Percentiles rank a stretch among this genome's conserved stretches.
Evolutionary conservation across 2,797 vertebrate species (phyloP).

Genomic region (Coilia nasus): DNA sequence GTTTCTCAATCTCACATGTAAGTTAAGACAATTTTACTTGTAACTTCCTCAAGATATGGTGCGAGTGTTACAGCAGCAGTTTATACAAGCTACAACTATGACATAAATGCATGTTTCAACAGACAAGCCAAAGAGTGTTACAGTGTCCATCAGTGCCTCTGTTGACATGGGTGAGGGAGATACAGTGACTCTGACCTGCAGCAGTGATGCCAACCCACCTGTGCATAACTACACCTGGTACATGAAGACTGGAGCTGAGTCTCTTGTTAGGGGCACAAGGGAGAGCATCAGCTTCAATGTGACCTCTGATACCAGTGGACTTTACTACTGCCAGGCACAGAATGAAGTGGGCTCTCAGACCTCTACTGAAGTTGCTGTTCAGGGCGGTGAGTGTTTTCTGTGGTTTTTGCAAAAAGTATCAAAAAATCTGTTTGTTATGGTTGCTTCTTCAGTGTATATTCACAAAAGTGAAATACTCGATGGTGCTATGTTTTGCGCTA

Average conservation of each 20-base stretch:
- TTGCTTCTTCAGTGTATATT: not conserved
- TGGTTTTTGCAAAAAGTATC: not conserved
- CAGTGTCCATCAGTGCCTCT: slow-evolving; percentile 13
- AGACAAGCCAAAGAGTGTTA: not conserved
- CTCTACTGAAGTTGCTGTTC: not conserved
- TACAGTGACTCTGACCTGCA: slow-evolving; percentile 54
- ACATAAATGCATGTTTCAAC: not conserved
- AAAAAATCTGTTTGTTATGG: too few species aligned
- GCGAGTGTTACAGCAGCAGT: too few species aligned
- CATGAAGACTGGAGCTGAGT: not conserved
- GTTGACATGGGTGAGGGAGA: slow-evolving; percentile 37
- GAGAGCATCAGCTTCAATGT: slow-evolving; percentile 17
- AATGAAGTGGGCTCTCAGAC: slow-evolving; percentile 16
- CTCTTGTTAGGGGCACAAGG: not conserved
- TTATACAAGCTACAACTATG: not conserved
- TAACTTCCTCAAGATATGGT: too few species aligned
- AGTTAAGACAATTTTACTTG: too few species aligned
- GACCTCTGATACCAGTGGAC: slow-evolving; percentile 14
- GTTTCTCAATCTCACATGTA: slow-evolving; percentile 41
- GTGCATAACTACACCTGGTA: slow-evolving; percentile 23
- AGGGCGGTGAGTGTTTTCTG: not conserved
- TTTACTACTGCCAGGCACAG: slow-evolving; percentile 29
- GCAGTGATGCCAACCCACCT: slow-evolving; percentile 51
- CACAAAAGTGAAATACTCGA: too few species aligned
- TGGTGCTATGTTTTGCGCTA: too few species aligned